Evolutionary conservation across 1,140 invertebrate species (phyloP), one percentile per base, ranked within the genome.

Genomic region (Maconellicoccus hirsutus): DNA sequence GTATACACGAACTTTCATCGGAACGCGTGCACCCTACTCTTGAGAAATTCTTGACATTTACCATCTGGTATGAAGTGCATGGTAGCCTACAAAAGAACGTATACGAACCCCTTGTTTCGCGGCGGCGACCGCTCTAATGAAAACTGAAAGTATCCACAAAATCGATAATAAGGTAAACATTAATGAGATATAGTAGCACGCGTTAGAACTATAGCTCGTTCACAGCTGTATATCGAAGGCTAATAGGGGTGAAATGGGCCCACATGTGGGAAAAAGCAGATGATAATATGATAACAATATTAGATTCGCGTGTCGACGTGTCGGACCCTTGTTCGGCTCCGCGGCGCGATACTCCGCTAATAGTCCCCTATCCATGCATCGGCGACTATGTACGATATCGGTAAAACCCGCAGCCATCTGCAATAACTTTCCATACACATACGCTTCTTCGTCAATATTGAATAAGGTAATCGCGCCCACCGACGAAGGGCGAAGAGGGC

Each of bases 91-190:
- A n/a, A n/a, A n/a, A n/a, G n/a, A n/a, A n/a, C n/a, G n/a, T n/a
- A n/a, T n/a, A n/a, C n/a, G n/a, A n/a, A n/a, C n/a, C n/a, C n/a
- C n/a, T n/a, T n/a, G n/a, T n/a, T n/a, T n/a, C n/a, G n/a, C n/a
- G n/a, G n/a, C 16, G 21, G 16, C 16, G 16, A 59, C 16, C 21
- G 52, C 4, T 66, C 6, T 10, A 26, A 66, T 10, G 25, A 66
- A 66, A 26, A 66, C 61, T 12, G 25, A 66, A 25, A 66, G 22
- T 66, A 66, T 66, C 10, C 61, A 16, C 61, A 66, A 66, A 66
- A 66, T 66, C 61, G 61, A 66, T 66, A 66, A 66, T 66, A 66
- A 66, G 61, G 61, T 66, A 66, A 66, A 66, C 61, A 66, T 66
- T 66, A 66, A 66, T 66, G 19, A 23, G 61, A 66, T 66, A 66